Evolutionary conservation across 2,888 invertebrate species (phyloP).

Genomic region (Calameuta pallipes): DNA sequence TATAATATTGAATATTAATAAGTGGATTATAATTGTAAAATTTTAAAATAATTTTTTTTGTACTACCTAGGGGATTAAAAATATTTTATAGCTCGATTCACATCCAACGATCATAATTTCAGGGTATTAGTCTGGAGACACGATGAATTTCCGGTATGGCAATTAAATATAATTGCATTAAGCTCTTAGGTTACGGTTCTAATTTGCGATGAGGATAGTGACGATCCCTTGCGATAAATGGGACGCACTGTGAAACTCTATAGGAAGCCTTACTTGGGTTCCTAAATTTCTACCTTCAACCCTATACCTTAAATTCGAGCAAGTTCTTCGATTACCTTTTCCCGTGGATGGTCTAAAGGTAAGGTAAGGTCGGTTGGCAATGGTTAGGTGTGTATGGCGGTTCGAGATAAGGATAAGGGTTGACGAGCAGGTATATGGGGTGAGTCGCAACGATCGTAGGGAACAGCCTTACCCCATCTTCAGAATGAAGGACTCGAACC

Average conservation of each 20-base stretch:
- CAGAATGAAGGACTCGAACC: not conserved
- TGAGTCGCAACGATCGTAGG: not conserved
- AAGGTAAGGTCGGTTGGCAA: not conserved
- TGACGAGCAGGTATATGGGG: not conserved
- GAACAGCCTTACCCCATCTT: not conserved
- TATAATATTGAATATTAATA: not conserved
- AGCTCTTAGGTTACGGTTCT: not conserved
- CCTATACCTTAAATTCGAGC: not conserved
- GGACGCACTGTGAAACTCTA: not conserved
- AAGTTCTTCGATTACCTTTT: conserved; percentile 3
- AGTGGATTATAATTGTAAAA: not conserved
- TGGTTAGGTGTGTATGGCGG: conserved; percentile 36
- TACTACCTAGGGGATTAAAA: not conserved
- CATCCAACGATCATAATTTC: not conserved
- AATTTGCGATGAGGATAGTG: not conserved
- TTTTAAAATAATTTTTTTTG: not conserved
- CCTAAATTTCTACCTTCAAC: not conserved
- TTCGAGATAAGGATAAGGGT: conserved; percentile 36
- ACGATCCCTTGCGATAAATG: not conserved
- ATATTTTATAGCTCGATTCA: not conserved
- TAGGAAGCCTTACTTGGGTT: not conserved
- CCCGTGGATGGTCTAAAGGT: not conserved
- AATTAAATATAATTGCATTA: not conserved
- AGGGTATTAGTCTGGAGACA: not conserved
- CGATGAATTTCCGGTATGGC: not conserved